Percentiles rank a stretch among this genome's conserved stretches.
Conservation (phyloP, 37 sponge, comb jelly and placozoan species). For the Haliclona indistincta region DNA sequence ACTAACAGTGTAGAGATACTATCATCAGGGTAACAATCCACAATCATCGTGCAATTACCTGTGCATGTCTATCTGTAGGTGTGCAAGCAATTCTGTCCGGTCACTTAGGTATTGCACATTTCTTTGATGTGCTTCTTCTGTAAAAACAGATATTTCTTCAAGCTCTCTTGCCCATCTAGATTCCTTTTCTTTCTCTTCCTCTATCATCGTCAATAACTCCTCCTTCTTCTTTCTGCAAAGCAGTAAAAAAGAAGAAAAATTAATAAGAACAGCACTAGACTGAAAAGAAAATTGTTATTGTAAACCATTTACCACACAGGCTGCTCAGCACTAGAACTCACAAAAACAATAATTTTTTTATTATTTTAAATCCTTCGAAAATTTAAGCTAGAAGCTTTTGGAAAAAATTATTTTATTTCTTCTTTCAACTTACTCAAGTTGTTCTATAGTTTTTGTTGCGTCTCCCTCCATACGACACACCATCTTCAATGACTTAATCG, state of each 20-base stretch:
- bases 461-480: conserved; percentile 33
- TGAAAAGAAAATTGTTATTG: too few relatives aligned
- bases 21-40: not conserved
- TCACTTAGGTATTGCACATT: conserved; percentile 27
- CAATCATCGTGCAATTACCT: not conserved
- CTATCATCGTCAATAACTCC: conserved; percentile 22
- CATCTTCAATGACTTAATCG: conserved; percentile 20
- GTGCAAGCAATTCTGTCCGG: conserved; percentile 13
- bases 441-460: conserved; percentile 20
- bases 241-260: not conserved
- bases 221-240: conserved; percentile 13
- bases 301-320: not conserved
- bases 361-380: not conserved
- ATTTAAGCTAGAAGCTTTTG: too few relatives aligned
- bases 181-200: conserved; percentile 21
- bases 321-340: not conserved
- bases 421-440: conserved; percentile 28
- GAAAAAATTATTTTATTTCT: too few relatives aligned
- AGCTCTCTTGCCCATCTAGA: conserved; percentile 37
- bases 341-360: not conserved
- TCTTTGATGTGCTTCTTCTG: conserved; percentile 27
- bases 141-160: conserved; percentile 51
- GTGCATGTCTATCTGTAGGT: conserved; percentile 6
- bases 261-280: too few relatives aligned
- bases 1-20: conserved; percentile 1